A percentile compares a stretch with the other conserved stretches of the same genome.
Conservation (phyloP, 2,888 invertebrate species). For the Baronia brevicornis region DNA sequence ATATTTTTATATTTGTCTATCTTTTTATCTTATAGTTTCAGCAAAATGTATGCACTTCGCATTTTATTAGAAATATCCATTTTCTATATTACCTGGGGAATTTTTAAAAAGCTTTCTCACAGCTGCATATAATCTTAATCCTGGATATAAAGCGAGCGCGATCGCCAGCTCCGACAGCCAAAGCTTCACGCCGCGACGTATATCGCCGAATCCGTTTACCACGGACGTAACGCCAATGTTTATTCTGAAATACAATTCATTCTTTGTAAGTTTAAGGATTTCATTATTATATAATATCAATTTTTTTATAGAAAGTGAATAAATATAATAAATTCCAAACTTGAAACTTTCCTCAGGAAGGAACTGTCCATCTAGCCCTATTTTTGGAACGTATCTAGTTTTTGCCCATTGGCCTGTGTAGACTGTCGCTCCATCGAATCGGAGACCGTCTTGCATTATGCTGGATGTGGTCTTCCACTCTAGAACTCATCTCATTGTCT, state of each 20-base stretch:
- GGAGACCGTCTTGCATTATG: too few species aligned
- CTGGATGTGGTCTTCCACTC: too few species aligned
- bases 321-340: background rate
- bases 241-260: slow-evolving; percentile 39
- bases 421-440: too few species aligned
- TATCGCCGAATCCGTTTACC: slow-evolving; percentile 55
- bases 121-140: slow-evolving; percentile 36
- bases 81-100: slow-evolving; percentile 32
- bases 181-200: slow-evolving; percentile 44
- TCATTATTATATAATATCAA: background rate
- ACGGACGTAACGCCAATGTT: slow-evolving; percentile 49
- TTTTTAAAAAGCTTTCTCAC: slow-evolving; percentile 32
- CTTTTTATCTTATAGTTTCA: too few species aligned
- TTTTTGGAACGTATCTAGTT: too few species aligned
- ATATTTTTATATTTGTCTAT: too few species aligned
- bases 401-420: too few species aligned
- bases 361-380: too few species aligned
- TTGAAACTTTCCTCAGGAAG: too few species aligned
- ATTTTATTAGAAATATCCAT: too few species aligned
- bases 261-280: slow-evolving; percentile 12
- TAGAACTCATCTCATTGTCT: too few species aligned
- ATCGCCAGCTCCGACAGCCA: slow-evolving; percentile 52
- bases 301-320: background rate
- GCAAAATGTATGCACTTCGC: background rate
- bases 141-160: slow-evolving; percentile 46